Conservation (phyloP, 2,888 invertebrate genomes). For the Andrena bucephala region DNA sequence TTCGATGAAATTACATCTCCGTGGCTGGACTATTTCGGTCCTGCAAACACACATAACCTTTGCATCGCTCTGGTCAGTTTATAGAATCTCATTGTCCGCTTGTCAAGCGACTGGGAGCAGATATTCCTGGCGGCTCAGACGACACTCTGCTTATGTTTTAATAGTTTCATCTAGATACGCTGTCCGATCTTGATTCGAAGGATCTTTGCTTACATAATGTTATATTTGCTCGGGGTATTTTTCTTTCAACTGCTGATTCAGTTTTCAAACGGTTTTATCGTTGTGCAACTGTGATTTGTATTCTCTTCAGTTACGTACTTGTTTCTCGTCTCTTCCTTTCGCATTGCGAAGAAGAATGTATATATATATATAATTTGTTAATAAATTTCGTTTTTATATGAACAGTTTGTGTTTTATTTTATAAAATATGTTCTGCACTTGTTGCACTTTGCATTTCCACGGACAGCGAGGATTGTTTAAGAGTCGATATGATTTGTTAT, state of each 20-base stretch:
- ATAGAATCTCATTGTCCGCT: neutral
- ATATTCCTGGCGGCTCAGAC: neutral
- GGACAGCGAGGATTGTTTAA: neutral
- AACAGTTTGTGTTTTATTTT: slow-evolving; percentile 63
- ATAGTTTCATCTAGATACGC: neutral
- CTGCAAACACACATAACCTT: slow-evolving; percentile 56
- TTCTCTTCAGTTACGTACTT: slow-evolving; percentile 11
- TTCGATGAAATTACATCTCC: neutral
- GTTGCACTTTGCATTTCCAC: slow-evolving; percentile 9
- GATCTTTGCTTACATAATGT: slow-evolving; percentile 7
- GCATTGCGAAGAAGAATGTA: slow-evolving; percentile 12
- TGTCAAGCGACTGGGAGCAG: neutral
- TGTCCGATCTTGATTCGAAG: neutral
- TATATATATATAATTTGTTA: slow-evolving; percentile 38
- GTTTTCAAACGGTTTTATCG: neutral
- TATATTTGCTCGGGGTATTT: slow-evolving; percentile 6
- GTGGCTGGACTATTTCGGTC: neutral
- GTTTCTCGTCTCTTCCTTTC: slow-evolving; percentile 1
- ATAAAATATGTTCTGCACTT: slow-evolving; percentile 8
- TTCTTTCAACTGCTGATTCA: neutral
- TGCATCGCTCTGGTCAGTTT: slow-evolving; percentile 1
- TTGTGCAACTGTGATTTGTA: neutral
- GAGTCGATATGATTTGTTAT: too few relatives aligned
- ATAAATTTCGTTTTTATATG: slow-evolving; percentile 59
- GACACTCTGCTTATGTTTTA: neutral